Conservation (phyloP, 2,797 vertebrate genomes). For the Huso huso region DNA sequence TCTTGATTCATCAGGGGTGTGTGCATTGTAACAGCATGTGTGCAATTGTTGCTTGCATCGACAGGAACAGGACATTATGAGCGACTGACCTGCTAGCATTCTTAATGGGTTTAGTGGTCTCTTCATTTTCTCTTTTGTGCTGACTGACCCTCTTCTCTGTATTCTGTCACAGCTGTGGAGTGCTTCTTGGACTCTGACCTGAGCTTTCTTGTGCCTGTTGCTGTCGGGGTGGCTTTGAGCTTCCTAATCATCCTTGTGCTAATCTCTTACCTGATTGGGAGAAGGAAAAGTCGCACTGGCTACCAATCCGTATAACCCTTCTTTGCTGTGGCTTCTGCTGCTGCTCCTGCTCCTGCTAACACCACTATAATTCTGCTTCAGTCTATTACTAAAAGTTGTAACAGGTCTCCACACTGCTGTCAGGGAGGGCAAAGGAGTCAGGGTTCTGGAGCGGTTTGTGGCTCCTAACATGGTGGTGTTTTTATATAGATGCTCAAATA, state of each 20-base stretch:
- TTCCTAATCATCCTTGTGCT: slow-evolving; percentile 94
- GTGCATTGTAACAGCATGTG: no score
- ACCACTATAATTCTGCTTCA: not conserved
- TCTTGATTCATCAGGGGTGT: no score
- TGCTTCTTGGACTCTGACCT: slow-evolving; percentile 95
- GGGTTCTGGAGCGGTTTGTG: slow-evolving; percentile 2
- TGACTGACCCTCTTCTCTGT: slow-evolving; percentile 31
- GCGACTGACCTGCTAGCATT: no score
- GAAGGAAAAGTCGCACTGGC: slow-evolving; percentile 88
- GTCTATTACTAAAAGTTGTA: not conserved
- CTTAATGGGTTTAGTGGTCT: not conserved
- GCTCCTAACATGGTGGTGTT: not conserved
- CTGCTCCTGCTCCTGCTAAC: slow-evolving; percentile 3
- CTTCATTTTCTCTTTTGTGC: not conserved
- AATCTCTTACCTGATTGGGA: slow-evolving; percentile 91
- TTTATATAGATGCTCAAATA: not conserved
- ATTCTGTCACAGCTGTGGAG: slow-evolving; percentile 81
- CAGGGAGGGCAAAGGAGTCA: no score
- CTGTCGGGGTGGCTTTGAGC: slow-evolving; percentile 85
- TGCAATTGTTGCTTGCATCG: no score
- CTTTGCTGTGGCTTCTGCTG: slow-evolving; percentile 15
- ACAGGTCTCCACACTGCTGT: no score
- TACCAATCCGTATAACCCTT: slow-evolving; percentile 86
- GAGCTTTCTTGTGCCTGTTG: slow-evolving; percentile 93
- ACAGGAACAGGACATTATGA: no score